Evolutionary conservation across 2,888 invertebrate species (phyloP).

Genomic region (Drosophila macrospina): DNA sequence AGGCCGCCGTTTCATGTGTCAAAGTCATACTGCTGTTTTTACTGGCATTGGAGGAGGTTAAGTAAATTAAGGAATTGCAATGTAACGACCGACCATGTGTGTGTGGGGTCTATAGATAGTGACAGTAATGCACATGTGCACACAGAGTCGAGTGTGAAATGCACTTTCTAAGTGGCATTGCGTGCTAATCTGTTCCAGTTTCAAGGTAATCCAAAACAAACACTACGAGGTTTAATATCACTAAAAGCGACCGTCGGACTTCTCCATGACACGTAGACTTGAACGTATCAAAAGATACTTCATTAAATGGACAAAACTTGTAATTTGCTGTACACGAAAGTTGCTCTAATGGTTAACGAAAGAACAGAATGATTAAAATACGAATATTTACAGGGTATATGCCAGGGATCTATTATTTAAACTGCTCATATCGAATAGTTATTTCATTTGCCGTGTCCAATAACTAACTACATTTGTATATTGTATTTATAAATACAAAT

Average conservation of each 20-base stretch:
- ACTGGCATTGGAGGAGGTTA: slow-evolving; percentile 61
- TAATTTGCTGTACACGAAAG: too few species aligned
- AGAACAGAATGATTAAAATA: too few species aligned
- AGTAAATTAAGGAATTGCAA: slow-evolving; percentile 59
- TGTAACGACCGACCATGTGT: slow-evolving; percentile 9
- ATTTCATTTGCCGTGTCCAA: too few species aligned
- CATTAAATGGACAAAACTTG: too few species aligned
- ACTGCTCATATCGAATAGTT: too few species aligned
- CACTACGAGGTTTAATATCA: neutral
- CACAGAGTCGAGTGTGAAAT: slow-evolving; percentile 3
- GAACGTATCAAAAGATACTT: neutral
- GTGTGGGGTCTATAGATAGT: slow-evolving; percentile 31
- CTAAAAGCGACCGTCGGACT: neutral
- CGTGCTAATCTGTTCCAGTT: neutral
- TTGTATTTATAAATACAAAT: neutral
- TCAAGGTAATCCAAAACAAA: slow-evolving; percentile 12
- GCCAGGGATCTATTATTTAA: too few species aligned
- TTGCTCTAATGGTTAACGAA: too few species aligned
- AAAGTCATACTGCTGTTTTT: slow-evolving; percentile 61
- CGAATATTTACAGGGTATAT: too few species aligned
- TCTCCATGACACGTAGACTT: neutral
- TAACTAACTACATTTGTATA: too few species aligned
- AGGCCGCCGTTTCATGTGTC: slow-evolving; percentile 55
- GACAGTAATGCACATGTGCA: slow-evolving; percentile 34
- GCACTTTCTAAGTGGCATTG: slow-evolving; percentile 11